These are phyloP conservation scores for Nyctibius grandis DNA, from an alignment of 2,797 vertebrate genomes.

Conservation along the genomic window DNA sequence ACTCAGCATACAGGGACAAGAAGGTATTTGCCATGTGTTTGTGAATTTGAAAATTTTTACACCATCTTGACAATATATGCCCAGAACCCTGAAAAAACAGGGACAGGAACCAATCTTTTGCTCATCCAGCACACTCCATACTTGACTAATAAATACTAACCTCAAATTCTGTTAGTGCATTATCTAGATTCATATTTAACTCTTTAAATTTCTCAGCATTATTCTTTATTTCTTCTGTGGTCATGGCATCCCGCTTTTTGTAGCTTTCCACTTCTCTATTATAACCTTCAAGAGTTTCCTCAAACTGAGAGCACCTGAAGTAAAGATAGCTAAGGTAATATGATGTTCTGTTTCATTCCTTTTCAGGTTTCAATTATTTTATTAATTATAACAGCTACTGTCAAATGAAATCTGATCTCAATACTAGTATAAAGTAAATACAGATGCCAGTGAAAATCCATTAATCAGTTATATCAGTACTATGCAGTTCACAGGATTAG, in stretches of 20 bases:
- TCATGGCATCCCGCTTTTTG: slow-evolving; percentile 78
- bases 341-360: not conserved
- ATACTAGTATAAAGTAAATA: not conserved
- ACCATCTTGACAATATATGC: not conserved
- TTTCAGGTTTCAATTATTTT: not conserved
- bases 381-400: not conserved
- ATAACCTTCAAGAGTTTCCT: slow-evolving; percentile 71
- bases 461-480: not conserved
- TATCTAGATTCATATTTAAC: slow-evolving; percentile 76
- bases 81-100: not conserved
- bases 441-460: not conserved
- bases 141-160: slow-evolving; percentile 65
- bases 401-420: not conserved
- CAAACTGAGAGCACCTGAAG: slow-evolving; percentile 77
- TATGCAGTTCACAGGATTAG: not conserved
- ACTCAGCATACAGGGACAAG: not conserved
- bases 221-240: slow-evolving; percentile 79
- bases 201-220: slow-evolving; percentile 80
- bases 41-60: not conserved
- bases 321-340: not conserved
- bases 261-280: slow-evolving; percentile 79
- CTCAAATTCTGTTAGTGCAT: slow-evolving; percentile 81
- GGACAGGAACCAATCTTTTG: not conserved
- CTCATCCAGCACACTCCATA: not conserved
- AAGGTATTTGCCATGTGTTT: not conserved